A percentile compares a stretch with the other conserved stretches of the same genome.
Evolutionary conservation across 1,140 invertebrate species (phyloP).

Genomic region (Myzus persicae): DNA sequence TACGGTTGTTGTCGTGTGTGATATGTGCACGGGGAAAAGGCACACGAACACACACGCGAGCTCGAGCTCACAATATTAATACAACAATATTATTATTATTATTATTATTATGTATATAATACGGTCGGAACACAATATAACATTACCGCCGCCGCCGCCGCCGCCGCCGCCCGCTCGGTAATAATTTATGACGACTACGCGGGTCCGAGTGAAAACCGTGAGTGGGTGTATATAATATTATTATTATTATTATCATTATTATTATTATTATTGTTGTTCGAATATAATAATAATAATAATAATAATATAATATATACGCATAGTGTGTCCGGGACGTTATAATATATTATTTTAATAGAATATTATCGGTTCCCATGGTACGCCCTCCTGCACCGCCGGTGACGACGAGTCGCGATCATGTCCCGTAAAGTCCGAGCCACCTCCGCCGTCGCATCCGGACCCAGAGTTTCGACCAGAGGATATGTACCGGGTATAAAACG

Average conservation of each 20-base stretch:
- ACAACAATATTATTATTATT: neutral
- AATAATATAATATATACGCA: neutral
- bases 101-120: neutral
- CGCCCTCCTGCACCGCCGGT: constrained; percentile 16
- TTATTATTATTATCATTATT: too few relatives aligned
- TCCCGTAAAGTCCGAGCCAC: neutral
- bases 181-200: constrained; percentile 40
- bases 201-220: constrained; percentile 27
- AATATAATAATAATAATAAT: too few relatives aligned
- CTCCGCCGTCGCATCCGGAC: neutral
- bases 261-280: neutral
- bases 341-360: constrained; percentile 34
- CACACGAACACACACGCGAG: constrained; percentile 1
- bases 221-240: constrained; percentile 44
- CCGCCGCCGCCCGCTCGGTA: neutral
- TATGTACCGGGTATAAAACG: neutral
- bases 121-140: constrained; percentile 16
- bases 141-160: neutral
- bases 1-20: neutral
- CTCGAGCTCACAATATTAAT: neutral
- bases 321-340: neutral
- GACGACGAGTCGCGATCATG: neutral
- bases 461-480: neutral
- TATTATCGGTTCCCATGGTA: constrained; percentile 43
- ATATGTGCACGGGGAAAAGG: neutral